Evolutionary conservation across 2,888 invertebrate genomes (phyloP), one percentile per base, ranked within the genome.

Genomic region (Timema cristinae): DNA sequence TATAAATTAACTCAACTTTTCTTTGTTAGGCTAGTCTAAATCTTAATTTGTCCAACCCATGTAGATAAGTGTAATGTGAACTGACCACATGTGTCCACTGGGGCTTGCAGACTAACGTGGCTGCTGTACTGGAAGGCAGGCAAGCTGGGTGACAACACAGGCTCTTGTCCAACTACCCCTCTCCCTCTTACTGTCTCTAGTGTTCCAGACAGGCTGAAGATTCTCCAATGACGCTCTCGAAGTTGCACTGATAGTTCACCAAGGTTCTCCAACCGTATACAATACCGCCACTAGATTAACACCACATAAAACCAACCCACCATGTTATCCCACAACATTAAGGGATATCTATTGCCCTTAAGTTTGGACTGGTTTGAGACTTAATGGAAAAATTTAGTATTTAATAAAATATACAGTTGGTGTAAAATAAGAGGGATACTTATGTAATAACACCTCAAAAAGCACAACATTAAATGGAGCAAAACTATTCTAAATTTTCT

Each of bases 101-200:
- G 96, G 72, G 97, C 96, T 85, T 98, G 97, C 77, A 98, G 86
- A 78, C 95, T 95, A 70, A 98, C 97, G 83, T 98, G 97, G 82
- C 96, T 97, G 82, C 95, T 95, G 83, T 98, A 98, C 84, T 98
- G 98, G 85, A 98, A 98, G 78, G 97, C 97, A 73, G 98, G 97
- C 77, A 93, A 85, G 74, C 89, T 87, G 74, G 91, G 89, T 66
- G 95, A 95, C 73, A 98, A 85, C 75, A 95, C 89, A 61, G 98
- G 98, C 84, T 98, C 98, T 86, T 98, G 96, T 0, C 98, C 98
- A n/a, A 98, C 97, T 68, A 98, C 97, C 61, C 96, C 98, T 79
- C 97, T 87, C 0, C 97, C 98, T 77, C 97, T 87, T 2, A 94
- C 94, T 0, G 97, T 97, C 85, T 98, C 97, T 79, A 98, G 84